phyloP scores from a whole-genome alignment of 2,888 invertebrate species.

The Pherbina coryleti region DNA sequence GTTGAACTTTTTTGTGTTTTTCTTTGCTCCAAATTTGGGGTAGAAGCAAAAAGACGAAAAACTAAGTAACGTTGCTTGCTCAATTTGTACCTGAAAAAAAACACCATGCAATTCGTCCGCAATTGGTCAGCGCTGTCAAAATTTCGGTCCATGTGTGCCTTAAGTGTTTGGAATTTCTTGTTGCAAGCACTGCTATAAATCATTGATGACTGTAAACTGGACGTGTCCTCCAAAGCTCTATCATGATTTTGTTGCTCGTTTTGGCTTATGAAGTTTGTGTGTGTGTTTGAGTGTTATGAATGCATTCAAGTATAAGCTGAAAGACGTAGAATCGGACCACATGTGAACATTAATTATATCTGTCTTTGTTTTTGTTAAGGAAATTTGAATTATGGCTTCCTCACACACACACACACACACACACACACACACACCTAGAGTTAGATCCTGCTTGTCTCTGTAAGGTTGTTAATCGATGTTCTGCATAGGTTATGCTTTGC shows the following conservation, averaged over 20 bases:
- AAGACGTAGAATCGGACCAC: neutral
- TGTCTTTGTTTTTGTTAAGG: neutral
- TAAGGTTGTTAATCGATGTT: too few species aligned
- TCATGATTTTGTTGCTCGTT: neutral
- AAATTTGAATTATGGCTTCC: too few species aligned
- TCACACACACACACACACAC: too few species aligned
- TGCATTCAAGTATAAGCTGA: neutral
- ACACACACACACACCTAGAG: too few species aligned
- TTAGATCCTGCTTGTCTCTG: too few species aligned
- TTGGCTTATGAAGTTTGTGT: neutral
- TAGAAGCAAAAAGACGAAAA: neutral
- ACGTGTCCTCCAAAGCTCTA: neutral
- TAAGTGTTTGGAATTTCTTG: slow-evolving; percentile 9
- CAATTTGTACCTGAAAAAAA: slow-evolving; percentile 10
- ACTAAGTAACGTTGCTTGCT: neutral
- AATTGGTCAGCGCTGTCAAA: neutral
- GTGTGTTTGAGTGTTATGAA: neutral
- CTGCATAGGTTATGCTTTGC: too few species aligned
- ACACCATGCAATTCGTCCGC: slow-evolving; percentile 9
- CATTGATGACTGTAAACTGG: neutral
- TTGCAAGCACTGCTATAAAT: neutral
- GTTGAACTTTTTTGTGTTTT: neutral
- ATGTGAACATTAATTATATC: neutral
- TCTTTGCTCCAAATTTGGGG: neutral
- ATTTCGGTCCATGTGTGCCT: neutral